A percentile compares a stretch with the other conserved stretches of the same genome.
Evolutionary conservation across 2,113 vertebrate genomes (phyloP).

Genomic region (Hypanus sabinus): DNA sequence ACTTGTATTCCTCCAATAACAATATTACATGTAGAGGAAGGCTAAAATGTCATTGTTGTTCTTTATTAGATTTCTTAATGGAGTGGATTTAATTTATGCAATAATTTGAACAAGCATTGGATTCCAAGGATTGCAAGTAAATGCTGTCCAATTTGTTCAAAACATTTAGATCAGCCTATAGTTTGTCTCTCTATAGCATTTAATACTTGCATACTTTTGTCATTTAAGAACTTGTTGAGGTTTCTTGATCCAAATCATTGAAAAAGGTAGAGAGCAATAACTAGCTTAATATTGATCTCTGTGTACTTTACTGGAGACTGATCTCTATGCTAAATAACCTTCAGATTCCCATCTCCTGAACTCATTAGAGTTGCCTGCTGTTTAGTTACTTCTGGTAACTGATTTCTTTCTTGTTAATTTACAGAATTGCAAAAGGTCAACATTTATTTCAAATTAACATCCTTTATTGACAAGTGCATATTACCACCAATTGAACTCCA

Average conservation of each 20-base stretch:
- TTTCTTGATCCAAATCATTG: not conserved
- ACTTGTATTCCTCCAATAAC: not conserved
- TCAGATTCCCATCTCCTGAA: not conserved
- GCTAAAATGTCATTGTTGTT: not conserved
- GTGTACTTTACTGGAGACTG: not conserved
- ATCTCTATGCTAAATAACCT: not conserved
- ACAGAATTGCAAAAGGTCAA: too few relatives aligned
- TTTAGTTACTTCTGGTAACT: not conserved
- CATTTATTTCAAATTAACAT: too few relatives aligned
- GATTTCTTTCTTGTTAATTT: not conserved
- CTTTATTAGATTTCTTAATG: not conserved
- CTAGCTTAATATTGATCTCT: not conserved
- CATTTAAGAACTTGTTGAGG: not conserved
- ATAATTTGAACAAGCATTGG: not conserved
- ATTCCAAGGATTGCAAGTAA: not conserved
- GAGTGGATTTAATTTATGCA: not conserved
- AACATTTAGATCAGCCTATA: not conserved
- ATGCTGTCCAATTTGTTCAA: not conserved
- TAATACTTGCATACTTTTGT: not conserved
- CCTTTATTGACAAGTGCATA: not conserved
- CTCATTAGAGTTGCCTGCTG: not conserved
- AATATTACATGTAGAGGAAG: not conserved
- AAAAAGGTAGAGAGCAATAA: not conserved
- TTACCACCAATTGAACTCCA: not conserved
- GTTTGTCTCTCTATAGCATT: not conserved